These are phyloP conservation scores for Drosophila vallismaia DNA, from an alignment of 2,888 invertebrate species.

Conservation along the genomic window DNA sequence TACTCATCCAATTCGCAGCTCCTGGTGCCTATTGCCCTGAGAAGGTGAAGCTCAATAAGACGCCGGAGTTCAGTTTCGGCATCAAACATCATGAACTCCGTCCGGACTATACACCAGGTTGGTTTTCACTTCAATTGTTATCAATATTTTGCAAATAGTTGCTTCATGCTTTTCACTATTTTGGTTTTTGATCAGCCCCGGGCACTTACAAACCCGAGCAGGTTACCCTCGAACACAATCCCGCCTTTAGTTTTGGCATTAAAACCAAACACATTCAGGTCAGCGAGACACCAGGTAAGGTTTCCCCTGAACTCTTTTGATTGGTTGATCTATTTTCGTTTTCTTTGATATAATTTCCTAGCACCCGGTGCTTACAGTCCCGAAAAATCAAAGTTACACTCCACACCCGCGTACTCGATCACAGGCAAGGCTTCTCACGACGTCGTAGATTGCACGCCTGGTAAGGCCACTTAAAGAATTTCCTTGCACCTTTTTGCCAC, in stretches of 20 bases:
- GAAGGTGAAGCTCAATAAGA: conserved; percentile 85
- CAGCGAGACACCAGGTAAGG: conserved; percentile 84
- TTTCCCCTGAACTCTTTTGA: conserved; percentile 58
- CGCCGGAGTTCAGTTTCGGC: conserved; percentile 81
- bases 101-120: conserved; percentile 81
- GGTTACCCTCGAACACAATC: conserved; percentile 86
- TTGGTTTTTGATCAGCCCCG: conserved; percentile 74
- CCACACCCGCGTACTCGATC: conserved; percentile 86
- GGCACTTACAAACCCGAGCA: conserved; percentile 86
- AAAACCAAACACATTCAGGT: conserved; percentile 87
- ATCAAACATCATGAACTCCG: conserved; percentile 85
- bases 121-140: conserved; percentile 39
- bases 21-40: conserved; percentile 85
- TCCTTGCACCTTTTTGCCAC: neutral
- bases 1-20: conserved; percentile 65
- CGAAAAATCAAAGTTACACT: conserved; percentile 85
- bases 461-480: conserved; percentile 46
- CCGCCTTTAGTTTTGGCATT: conserved; percentile 89
- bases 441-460: conserved; percentile 82
- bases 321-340: neutral
- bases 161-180: conserved; percentile 3
- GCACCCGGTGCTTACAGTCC: conserved; percentile 86
- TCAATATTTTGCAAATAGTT: neutral
- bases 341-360: conserved; percentile 27
- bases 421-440: conserved; percentile 81